phyloP scores from a whole-genome alignment of 1,140 invertebrate genomes.

The Lordiphosa clarofinis region DNA sequence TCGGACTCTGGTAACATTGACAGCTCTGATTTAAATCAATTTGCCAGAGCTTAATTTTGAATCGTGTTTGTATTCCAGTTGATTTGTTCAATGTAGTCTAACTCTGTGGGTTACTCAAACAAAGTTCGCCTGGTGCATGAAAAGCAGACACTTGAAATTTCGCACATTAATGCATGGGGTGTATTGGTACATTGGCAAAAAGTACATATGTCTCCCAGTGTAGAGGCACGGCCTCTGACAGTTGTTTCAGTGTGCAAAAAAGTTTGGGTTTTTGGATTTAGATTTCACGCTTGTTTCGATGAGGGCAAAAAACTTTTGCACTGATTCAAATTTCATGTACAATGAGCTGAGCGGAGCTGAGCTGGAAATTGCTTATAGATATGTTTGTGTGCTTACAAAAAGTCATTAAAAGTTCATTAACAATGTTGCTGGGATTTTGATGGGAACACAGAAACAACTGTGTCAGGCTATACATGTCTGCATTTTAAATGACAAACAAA shows the following conservation, averaged over 20 bases:
- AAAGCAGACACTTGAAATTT: constrained; percentile 31
- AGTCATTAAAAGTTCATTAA: constrained; percentile 79
- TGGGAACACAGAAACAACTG: constrained; percentile 38
- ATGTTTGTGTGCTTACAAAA: constrained; percentile 54
- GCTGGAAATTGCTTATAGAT: constrained; percentile 33
- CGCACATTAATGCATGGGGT: constrained; percentile 39
- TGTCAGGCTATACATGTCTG: constrained; percentile 56
- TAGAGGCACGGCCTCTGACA: constrained; percentile 20
- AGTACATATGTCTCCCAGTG: constrained; percentile 14
- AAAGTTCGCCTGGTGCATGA: constrained; percentile 37
- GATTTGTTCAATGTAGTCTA: constrained; percentile 49
- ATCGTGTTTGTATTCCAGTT: constrained; percentile 47
- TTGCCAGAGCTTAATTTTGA: constrained; percentile 25
- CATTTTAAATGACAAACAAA: constrained; percentile 65
- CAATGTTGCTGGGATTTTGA: constrained; percentile 73
- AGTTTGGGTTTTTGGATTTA: constrained; percentile 35
- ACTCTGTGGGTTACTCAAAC: constrained; percentile 48
- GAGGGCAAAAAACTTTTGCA: constrained; percentile 19
- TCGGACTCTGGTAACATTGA: too few species aligned
- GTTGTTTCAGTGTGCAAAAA: constrained; percentile 26
- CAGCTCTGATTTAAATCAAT: constrained; percentile 8
- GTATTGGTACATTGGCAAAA: constrained; percentile 17
- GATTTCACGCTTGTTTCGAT: constrained; percentile 63
- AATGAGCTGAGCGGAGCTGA: constrained; percentile 32
- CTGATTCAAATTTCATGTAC: constrained; percentile 19